These are phyloP conservation scores for Tragelaphus strepsiceros DNA, from an alignment of 2,113 vertebrate genomes.

Conservation along the genomic window DNA sequence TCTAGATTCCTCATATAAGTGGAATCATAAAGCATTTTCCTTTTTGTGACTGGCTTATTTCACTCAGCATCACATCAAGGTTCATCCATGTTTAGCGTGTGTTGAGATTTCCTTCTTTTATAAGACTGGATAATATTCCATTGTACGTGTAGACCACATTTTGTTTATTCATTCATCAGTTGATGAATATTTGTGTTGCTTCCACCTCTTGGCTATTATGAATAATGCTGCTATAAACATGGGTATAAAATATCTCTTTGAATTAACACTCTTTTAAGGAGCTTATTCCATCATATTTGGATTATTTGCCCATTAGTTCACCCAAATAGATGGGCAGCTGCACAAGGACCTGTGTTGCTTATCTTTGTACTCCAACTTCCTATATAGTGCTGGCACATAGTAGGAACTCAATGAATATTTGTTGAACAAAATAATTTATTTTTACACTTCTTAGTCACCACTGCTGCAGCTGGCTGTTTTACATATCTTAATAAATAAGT, in stretches of 20 bases:
- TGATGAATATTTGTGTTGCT: not conserved
- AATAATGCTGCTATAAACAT: not conserved
- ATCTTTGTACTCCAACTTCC: not conserved
- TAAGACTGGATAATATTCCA: not conserved
- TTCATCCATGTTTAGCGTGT: not conserved
- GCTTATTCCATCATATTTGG: not conserved
- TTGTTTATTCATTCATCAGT: not conserved
- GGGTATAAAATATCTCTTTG: not conserved
- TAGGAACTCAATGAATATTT: slow-evolving; percentile 50
- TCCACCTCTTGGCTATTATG: not conserved
- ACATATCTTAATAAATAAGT: slow-evolving; percentile 71
- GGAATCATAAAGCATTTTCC: not conserved
- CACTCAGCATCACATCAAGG: not conserved
- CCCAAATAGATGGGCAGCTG: not conserved
- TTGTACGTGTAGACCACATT: not conserved
- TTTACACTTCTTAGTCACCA: slow-evolving; percentile 42
- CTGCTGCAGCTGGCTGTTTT: slow-evolving; percentile 62
- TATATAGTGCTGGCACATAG: slow-evolving; percentile 4
- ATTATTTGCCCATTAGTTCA: not conserved
- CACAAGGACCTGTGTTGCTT: not conserved
- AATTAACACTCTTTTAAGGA: not conserved
- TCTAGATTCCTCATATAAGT: not conserved
- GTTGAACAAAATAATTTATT: slow-evolving; percentile 49
- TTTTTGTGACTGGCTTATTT: not conserved
- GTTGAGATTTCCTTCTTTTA: not conserved